Evolutionary conservation across 1,140 invertebrate genomes (phyloP).

Genomic region (Drosophila carrolli): DNA sequence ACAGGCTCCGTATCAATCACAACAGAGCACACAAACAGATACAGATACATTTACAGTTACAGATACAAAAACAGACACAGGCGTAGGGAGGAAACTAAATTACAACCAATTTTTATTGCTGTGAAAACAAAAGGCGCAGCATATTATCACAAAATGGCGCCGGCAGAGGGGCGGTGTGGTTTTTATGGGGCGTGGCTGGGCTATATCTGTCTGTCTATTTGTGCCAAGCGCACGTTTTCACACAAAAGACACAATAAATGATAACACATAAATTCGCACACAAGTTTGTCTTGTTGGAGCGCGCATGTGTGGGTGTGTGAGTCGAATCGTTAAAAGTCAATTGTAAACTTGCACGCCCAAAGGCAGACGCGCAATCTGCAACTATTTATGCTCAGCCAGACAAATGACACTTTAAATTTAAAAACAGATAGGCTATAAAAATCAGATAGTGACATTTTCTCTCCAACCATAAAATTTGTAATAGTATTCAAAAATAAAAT

Average conservation of each 20-base stretch:
- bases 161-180: conserved; percentile 28
- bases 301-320: conserved; percentile 10
- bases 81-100: conserved; percentile 60
- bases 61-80: conserved; percentile 9
- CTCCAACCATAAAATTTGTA: no score
- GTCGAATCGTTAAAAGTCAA: conserved; percentile 78
- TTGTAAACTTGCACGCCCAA: conserved; percentile 79
- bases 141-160: conserved; percentile 79
- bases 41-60: conserved; percentile 25
- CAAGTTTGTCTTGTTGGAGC: conserved; percentile 15
- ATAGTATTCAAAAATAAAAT: no score
- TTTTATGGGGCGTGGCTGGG: conserved; percentile 60
- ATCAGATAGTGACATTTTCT: no score
- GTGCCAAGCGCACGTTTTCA: conserved; percentile 67
- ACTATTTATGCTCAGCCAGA: conserved; percentile 53
- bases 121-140: conserved; percentile 78
- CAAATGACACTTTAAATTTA: neutral
- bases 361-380: conserved; percentile 50
- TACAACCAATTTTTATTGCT: conserved; percentile 83
- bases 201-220: conserved; percentile 27
- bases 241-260: conserved; percentile 81
- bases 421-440: neutral
- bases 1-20: conserved; percentile 71
- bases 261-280: conserved; percentile 81
- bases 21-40: conserved; percentile 43